Evolutionary conservation across 1,140 invertebrate genomes (phyloP).

Genomic region (Armadillidium nasatum): DNA sequence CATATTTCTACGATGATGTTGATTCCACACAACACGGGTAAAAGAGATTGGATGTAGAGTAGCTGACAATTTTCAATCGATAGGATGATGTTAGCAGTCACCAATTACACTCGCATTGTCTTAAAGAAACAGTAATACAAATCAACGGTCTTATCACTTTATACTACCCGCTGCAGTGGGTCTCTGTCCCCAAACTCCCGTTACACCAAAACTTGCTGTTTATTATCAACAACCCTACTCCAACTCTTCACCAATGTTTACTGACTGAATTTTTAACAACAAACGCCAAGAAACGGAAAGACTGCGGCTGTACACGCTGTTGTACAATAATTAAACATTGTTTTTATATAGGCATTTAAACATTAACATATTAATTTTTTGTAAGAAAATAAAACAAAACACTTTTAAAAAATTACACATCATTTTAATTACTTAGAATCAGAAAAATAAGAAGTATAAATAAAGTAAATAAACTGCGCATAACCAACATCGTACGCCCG

Average conservation of each 20-base stretch:
- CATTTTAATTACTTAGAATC: no score
- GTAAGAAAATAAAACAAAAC: no score
- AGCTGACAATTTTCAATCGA: background rate
- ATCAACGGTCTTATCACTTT: no score
- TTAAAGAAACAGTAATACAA: no score
- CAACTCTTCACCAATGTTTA: conserved; percentile 3
- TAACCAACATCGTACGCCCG: background rate
- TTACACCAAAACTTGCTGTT: background rate
- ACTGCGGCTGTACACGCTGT: background rate
- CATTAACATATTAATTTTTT: no score
- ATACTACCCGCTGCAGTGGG: background rate
- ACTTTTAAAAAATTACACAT: no score
- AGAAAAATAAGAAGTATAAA: no score
- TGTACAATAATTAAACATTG: no score
- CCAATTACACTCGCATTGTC: no score
- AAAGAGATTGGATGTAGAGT: conserved; percentile 7
- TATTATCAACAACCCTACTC: background rate
- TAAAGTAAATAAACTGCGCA: no score
- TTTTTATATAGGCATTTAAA: no score
- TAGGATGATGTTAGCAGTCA: no score
- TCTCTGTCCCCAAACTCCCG: background rate
- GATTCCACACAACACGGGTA: background rate
- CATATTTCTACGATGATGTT: background rate
- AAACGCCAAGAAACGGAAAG: background rate
- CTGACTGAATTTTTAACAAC: background rate